Conservation (phyloP, 2,888 invertebrate genomes). For the Cephus runcator region DNA sequence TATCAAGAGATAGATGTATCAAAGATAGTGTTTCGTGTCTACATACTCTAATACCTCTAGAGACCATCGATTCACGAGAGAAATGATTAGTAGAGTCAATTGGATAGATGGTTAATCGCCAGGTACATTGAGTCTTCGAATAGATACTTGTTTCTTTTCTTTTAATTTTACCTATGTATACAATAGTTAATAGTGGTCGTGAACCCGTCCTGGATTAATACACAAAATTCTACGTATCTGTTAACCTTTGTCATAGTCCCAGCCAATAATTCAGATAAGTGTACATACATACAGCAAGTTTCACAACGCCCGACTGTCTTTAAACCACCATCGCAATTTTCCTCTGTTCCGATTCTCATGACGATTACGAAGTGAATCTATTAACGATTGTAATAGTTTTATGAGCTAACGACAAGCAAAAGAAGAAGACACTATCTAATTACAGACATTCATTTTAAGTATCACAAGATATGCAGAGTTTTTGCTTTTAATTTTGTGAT, state of each 20-base stretch:
- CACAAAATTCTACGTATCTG: background rate
- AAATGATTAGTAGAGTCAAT: background rate
- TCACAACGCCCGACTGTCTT: background rate
- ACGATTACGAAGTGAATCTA: background rate
- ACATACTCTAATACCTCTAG: background rate
- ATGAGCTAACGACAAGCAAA: background rate
- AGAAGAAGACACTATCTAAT: background rate
- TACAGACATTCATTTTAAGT: background rate
- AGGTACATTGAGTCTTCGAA: background rate
- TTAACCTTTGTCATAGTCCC: background rate
- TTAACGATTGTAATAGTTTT: background rate
- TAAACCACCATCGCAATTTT: background rate
- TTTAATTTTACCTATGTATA: background rate
- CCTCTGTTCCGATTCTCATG: background rate
- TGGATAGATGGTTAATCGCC: background rate
- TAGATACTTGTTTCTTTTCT: background rate
- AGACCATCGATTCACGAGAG: background rate
- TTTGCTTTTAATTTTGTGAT: background rate
- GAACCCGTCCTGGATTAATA: background rate
- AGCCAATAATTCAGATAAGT: background rate
- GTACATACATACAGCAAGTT: background rate
- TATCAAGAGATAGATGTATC: background rate
- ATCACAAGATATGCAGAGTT: background rate
- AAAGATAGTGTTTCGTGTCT: background rate
- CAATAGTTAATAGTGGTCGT: background rate